Conservation (phyloP, 1,140 invertebrate species). For the Tetramorium alpestre region DNA sequence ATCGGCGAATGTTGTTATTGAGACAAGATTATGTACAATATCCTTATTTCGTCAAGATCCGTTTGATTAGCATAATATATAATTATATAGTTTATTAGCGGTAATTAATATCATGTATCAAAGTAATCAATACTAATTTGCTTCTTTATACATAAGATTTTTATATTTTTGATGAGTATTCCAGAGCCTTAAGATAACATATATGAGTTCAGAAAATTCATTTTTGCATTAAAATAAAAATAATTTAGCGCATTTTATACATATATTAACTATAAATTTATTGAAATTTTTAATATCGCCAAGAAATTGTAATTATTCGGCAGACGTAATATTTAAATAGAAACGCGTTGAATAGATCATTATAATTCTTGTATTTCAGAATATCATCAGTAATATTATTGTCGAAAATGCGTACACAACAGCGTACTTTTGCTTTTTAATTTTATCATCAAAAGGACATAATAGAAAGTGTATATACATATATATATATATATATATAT, state of each 20-base stretch:
- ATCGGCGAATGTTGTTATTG: conserved; percentile 39
- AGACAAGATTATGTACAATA: conserved; percentile 5
- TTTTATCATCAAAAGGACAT: conserved; percentile 24
- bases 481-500: too few relatives aligned
- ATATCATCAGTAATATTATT: conserved; percentile 53
- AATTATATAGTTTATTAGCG: conserved; percentile 13
- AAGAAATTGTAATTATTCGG: background rate
- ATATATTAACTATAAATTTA: background rate
- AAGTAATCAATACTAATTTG: background rate
- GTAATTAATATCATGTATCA: conserved; percentile 18
- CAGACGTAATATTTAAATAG: background rate
- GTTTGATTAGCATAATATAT: conserved; percentile 24
- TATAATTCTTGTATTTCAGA: conserved; percentile 15
- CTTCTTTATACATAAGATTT: conserved; percentile 15
- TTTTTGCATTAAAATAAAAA: conserved; percentile 1
- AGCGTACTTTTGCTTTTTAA: conserved; percentile 2
- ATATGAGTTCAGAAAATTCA: conserved; percentile 57
- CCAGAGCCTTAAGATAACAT: conserved; percentile 59
- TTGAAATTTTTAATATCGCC: background rate
- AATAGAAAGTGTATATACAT: background rate
- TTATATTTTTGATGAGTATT: conserved; percentile 47
- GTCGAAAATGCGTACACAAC: conserved; percentile 2
- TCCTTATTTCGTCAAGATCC: conserved; percentile 6
- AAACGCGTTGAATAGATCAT: conserved; percentile 1
- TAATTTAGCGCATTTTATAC: background rate